Percentiles rank a stretch among this genome's conserved stretches.
Evolutionary conservation across 2,113 vertebrate genomes (phyloP).

Genomic region (Piaya cayana): DNA sequence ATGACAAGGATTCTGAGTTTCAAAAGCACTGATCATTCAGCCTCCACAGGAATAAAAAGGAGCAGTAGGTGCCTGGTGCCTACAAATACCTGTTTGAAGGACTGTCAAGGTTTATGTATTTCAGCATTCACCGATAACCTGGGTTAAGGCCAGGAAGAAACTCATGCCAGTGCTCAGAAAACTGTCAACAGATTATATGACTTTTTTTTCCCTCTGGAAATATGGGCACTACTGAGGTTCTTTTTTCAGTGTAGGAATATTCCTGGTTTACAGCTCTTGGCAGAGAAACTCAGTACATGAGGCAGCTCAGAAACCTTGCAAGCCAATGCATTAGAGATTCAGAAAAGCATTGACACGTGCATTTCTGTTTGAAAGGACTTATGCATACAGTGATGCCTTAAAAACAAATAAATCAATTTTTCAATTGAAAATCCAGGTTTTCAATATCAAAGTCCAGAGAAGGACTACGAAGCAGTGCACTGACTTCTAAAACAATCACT

Average conservation of each 20-base stretch:
- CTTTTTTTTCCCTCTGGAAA: background rate
- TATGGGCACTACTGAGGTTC: background rate
- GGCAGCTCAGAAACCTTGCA: background rate
- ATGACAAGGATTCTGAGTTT: background rate
- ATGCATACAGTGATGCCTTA: background rate
- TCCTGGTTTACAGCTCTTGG: background rate
- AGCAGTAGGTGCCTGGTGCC: background rate
- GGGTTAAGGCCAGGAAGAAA: background rate
- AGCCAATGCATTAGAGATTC: background rate
- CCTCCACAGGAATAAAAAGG: background rate
- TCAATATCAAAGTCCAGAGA: background rate
- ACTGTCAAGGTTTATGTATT: background rate
- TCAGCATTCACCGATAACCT: background rate
- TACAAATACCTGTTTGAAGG: background rate
- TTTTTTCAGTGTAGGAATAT: background rate
- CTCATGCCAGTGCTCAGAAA: background rate
- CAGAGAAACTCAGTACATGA: background rate
- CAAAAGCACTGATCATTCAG: background rate
- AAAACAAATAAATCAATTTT: background rate
- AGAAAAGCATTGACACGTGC: background rate
- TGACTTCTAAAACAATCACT: background rate
- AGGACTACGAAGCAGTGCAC: fast-evolving
- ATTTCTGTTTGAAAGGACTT: background rate
- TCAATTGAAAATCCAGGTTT: background rate
- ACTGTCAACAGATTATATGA: background rate